These are phyloP conservation scores for Colletes latitarsis DNA, from an alignment of 1,140 invertebrate genomes.

Conservation along the genomic window DNA sequence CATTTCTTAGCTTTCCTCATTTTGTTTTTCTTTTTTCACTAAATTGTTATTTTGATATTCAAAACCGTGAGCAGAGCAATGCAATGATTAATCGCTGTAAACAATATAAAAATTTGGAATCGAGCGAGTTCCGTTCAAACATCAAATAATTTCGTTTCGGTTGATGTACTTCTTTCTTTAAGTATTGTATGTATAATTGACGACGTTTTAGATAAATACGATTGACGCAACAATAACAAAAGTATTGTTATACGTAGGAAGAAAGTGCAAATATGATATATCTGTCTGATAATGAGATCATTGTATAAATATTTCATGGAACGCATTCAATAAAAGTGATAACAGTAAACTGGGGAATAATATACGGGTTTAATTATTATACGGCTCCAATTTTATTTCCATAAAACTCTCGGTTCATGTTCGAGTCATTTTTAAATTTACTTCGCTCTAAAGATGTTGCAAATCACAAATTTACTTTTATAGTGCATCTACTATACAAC, in stretches of 20 bases:
- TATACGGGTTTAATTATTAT: constrained; percentile 41
- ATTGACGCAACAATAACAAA: neutral
- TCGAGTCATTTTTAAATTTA: constrained; percentile 13
- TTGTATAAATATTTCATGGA: constrained; percentile 23
- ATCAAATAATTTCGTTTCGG: neutral
- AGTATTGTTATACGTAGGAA: neutral
- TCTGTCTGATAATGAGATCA: constrained; percentile 29
- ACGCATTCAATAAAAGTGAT: constrained; percentile 35
- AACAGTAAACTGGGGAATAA: constrained; percentile 49
- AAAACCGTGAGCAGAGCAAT: neutral
- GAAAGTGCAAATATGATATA: constrained; percentile 9
- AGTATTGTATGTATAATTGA: neutral
- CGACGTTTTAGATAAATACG: neutral
- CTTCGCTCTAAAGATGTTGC: constrained; percentile 23
- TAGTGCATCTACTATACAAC: constrained; percentile 12
- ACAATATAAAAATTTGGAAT: neutral
- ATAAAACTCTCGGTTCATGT: constrained; percentile 27
- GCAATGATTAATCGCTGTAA: neutral
- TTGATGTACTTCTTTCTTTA: neutral
- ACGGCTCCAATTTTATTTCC: constrained; percentile 52
- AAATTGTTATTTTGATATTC: neutral
- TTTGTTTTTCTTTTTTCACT: neutral
- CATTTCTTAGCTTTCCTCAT: neutral
- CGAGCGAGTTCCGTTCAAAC: neutral
- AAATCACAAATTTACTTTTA: constrained; percentile 14